Conservation (phyloP, 1,140 invertebrate genomes). For the Drosophila pectinifera region DNA sequence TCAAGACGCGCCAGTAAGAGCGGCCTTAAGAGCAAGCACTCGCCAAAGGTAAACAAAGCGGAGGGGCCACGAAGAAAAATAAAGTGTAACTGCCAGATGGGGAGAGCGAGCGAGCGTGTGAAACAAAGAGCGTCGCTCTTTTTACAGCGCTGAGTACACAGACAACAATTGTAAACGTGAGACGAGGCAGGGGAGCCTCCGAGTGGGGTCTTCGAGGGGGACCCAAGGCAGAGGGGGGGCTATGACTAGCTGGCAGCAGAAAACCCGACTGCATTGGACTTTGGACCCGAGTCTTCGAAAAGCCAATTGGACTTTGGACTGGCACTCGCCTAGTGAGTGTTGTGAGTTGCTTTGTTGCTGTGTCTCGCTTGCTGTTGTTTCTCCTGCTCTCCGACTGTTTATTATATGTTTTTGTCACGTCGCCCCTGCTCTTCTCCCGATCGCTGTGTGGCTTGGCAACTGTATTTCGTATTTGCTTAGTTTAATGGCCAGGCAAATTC, state of each 20-base stretch:
- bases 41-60: slow-evolving; percentile 65
- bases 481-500: slow-evolving; percentile 44
- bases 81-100: slow-evolving; percentile 31
- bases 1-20: slow-evolving; percentile 11
- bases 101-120: slow-evolving; percentile 14
- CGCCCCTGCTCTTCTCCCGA: slow-evolving; percentile 1
- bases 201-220: slow-evolving; percentile 26
- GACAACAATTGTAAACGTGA: slow-evolving; percentile 32
- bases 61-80: slow-evolving; percentile 40
- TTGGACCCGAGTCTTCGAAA: slow-evolving; percentile 78
- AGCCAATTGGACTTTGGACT: slow-evolving; percentile 85
- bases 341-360: slow-evolving; percentile 45
- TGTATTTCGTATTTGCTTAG: slow-evolving; percentile 39
- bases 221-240: slow-evolving; percentile 12
- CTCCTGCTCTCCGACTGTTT: slow-evolving; percentile 46
- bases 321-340: slow-evolving; percentile 67
- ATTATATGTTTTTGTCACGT: slow-evolving; percentile 29
- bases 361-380: slow-evolving; percentile 32
- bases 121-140: slow-evolving; percentile 27
- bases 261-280: slow-evolving; percentile 76
- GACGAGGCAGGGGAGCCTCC: slow-evolving; percentile 5
- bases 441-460: slow-evolving; percentile 38
- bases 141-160: slow-evolving; percentile 18
- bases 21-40: slow-evolving; percentile 31
- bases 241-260: slow-evolving; percentile 65